Percentiles rank a stretch among this genome's conserved stretches.
Conservation (phyloP, 2,113 vertebrate species). For the Ivindomyrus marchei region DNA sequence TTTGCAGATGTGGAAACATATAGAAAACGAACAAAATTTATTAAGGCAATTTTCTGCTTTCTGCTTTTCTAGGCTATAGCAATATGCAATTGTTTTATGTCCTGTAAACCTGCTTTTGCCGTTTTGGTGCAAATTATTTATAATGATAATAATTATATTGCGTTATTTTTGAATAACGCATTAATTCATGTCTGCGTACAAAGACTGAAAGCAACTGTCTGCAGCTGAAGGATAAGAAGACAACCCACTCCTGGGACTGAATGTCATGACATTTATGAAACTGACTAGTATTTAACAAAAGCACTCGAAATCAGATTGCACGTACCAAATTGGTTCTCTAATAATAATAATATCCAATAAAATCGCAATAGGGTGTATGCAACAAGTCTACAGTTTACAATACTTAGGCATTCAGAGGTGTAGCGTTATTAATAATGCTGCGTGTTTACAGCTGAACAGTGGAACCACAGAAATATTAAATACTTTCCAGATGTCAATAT, state of each 20-base stretch:
- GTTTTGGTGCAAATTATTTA: neutral
- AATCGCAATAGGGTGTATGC: neutral
- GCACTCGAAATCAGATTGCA: neutral
- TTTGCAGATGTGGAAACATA: neutral
- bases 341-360: neutral
- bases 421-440: conserved; percentile 4
- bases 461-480: conserved; percentile 45
- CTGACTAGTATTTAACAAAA: neutral
- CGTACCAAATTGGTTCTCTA: neutral
- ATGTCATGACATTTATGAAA: neutral
- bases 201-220: neutral
- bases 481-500: conserved; percentile 50
- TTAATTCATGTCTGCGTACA: neutral
- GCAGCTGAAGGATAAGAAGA: neutral
- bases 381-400: neutral
- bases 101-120: neutral
- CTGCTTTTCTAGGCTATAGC: neutral
- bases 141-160: neutral
- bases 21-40: neutral
- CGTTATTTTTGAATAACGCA: neutral
- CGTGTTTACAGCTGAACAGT: conserved; percentile 40
- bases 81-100: neutral
- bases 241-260: neutral
- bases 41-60: neutral
- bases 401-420: neutral